Base-by-base conservation (phyloP, 2,113 vertebrate genomes). In the Channa maculata region DNA sequence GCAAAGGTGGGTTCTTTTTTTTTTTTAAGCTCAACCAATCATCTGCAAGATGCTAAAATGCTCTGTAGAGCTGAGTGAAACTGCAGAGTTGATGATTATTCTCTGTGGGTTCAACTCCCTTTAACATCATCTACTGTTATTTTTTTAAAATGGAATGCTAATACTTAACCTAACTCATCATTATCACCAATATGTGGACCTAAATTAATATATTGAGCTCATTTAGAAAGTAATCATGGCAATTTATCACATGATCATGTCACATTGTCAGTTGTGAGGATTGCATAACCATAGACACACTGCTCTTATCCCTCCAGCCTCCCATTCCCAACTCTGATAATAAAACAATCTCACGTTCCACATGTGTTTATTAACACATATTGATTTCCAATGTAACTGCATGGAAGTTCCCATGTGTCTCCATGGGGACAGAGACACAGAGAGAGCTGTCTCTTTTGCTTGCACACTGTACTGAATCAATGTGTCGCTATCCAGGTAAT, bases 341-440 rank as follows among this genome's bases (percentile, higher is more conserved):
- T 92, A 93, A 95, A 95, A 90, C 76, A 92, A 92, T 79, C 86
- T 83, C 14, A 60, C 91, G 93, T 94, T 70, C 85, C 83, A 86
- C 84, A 93, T 86, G 84, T 3, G 84, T 95, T 96, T 93, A 95
- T 94, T 95, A 93, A 94, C 91, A 87, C 83, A 79, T 92, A 96
- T 96, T 94, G 96, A 96, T 96, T 96, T 94, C 93, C 90, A 93
- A 43, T 95, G 94, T 33, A 94, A 94, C 84, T 89, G 90, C 85
- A 92, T 90, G 83, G 88, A 58, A 87, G 88, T 91, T 92, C 7
- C 45, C 59, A 11, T 80, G 88, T 94, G 92, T 88, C 86, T 71
- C 82, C 78, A 78, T 88, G 85, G 92, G 88, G 82, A 66, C 81
- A 63, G 46, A 63, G 90, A 82, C 61, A 53, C 44, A 2, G 62